Evolutionary conservation across 1,140 invertebrate species (phyloP).

Genomic region (Hyles euphorbiae): DNA sequence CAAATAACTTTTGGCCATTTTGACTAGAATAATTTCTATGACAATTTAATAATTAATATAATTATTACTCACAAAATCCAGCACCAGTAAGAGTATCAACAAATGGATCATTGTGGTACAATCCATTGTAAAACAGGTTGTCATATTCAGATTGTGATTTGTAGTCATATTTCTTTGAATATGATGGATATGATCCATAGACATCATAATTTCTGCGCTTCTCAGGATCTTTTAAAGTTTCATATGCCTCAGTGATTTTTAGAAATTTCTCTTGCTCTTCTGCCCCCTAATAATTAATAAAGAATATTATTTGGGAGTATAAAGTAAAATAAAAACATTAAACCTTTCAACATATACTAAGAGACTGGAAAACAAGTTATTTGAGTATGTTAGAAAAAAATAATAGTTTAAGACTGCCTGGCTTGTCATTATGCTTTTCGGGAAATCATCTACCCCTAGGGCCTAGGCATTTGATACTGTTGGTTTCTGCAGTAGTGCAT

Average conservation of each 20-base stretch:
- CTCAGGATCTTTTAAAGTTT: conserved; percentile 89
- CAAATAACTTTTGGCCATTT: too few relatives aligned
- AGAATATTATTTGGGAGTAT: conserved; percentile 8
- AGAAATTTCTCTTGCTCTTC: conserved; percentile 86
- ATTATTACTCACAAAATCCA: conserved; percentile 83
- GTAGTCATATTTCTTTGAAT: conserved; percentile 64
- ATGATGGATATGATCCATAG: conserved; percentile 84
- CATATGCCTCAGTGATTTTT: conserved; percentile 87
- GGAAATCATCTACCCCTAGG: too few relatives aligned
- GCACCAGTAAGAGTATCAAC: conserved; percentile 84
- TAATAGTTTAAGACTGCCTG: too few relatives aligned
- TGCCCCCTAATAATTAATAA: conserved; percentile 68
- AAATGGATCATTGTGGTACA: conserved; percentile 91
- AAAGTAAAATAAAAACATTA: too few relatives aligned
- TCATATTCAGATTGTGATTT: conserved; percentile 89
- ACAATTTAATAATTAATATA: too few relatives aligned
- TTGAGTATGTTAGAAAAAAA: too few relatives aligned
- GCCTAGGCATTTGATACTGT: too few relatives aligned
- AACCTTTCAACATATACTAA: too few relatives aligned
- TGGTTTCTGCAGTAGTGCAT: too few relatives aligned
- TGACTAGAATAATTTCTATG: too few relatives aligned
- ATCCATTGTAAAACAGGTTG: conserved; percentile 90
- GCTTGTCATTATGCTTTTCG: too few relatives aligned
- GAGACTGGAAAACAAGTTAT: too few relatives aligned
- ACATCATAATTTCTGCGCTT: conserved; percentile 87